Evolutionary conservation across 2,113 vertebrate genomes (phyloP), one percentile per base, ranked within the genome.

Genomic region (Phoenicopterus ruber): DNA sequence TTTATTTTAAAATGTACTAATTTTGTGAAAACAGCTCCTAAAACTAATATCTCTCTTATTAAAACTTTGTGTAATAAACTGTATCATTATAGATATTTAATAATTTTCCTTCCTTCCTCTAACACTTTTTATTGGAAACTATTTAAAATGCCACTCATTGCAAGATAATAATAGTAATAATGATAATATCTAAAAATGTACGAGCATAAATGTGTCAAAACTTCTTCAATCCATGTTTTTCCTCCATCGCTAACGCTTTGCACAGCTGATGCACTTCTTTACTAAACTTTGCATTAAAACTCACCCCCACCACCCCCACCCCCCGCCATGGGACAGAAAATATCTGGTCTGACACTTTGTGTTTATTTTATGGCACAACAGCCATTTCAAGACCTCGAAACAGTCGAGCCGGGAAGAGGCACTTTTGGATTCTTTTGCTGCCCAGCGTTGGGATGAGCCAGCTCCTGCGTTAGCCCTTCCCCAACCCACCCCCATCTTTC

Each of bases 251-350:
- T 71, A 71, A 76, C 0, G 2, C 55, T 34, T 54, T 38, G 34
- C 54, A 69, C 26, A 38, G 29, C 13, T 1, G 1, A n/a, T 26
- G 24, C 8, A 14, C 31, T 40, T 62, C 42, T 62, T 47, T 3
- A 67, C 19, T 32, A 17, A 77, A 69, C 38, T 77, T 26, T 7
- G 34, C n/a, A 11, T 32, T 38, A 12, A 16, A 93, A 73, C 11
- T 38, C n/a, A n/a, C n/a, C n/a, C n/a, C n/a, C n/a, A n/a, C n/a
- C n/a, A n/a, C n/a, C n/a, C n/a, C n/a, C n/a, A n/a, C n/a, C 3
- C 3, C 5, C 4, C 21, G 22, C 12, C 26, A 0, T 1, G 2
- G 40, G 13, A 36, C 17, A 61, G 29, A 34, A 80, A 5, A 67
- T 8, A 25, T 36, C 70, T 44, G 17, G 2, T 38, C 49, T 11